Evolutionary conservation across 2,888 invertebrate species (phyloP).

Genomic region (Monopis laevigella): DNA sequence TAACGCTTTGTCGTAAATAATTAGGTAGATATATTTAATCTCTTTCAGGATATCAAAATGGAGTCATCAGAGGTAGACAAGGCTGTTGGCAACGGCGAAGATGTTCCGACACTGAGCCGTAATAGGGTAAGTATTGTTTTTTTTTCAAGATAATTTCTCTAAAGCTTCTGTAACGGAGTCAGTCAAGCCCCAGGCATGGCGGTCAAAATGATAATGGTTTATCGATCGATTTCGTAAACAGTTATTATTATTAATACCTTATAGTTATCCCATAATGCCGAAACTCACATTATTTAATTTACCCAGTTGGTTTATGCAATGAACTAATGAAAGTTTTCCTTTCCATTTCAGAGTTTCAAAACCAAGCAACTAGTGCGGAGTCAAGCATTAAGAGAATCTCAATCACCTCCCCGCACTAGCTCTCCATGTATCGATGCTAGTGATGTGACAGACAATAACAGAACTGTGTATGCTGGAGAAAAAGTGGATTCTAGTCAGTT

Average conservation of each 20-base stretch:
- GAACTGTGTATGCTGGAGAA: constrained; percentile 16
- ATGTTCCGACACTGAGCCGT: constrained; percentile 36
- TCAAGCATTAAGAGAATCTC: constrained; percentile 89
- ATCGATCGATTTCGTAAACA: no score
- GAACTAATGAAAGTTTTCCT: no score
- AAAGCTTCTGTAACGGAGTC: no score
- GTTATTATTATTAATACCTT: no score
- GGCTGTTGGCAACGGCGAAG: constrained; percentile 31
- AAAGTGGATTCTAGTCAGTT: constrained; percentile 40
- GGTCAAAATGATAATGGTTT: no score
- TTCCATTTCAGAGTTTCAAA: constrained; percentile 75
- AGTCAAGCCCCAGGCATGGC: no score
- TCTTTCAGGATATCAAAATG: constrained; percentile 31
- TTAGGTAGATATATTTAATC: no score
- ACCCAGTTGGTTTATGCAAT: no score
- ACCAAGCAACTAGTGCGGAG: constrained; percentile 87
- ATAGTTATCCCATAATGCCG: no score
- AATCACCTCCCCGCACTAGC: constrained; percentile 69
- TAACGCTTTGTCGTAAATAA: no score
- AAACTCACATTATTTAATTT: no score
- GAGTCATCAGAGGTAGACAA: constrained; percentile 42
- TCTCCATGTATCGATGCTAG: constrained; percentile 37
- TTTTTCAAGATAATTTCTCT: no score
- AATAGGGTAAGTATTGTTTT: constrained; percentile 36
- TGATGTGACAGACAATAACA: constrained; percentile 21